A percentile compares a stretch with the other conserved stretches of the same genome.
These are phyloP conservation scores for Karalla daura DNA, from an alignment of 2,797 vertebrate genomes.

Conservation along the genomic window DNA sequence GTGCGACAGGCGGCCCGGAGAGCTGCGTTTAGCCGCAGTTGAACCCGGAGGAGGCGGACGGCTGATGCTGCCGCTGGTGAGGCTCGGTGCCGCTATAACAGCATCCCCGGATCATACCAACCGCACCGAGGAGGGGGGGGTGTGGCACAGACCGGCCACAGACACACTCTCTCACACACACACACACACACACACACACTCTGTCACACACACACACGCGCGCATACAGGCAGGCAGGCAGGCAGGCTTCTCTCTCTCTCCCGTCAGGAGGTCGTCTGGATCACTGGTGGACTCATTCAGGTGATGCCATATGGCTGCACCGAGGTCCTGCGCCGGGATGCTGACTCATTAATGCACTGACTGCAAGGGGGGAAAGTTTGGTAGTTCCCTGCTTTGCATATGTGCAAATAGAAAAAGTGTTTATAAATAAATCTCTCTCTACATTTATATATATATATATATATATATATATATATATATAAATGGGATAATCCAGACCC, in stretches of 20 bases:
- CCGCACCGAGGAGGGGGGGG: constrained; percentile 79
- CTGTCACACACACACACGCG: constrained; percentile 53
- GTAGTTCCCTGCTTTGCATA: neutral
- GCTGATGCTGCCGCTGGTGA: constrained; percentile 72
- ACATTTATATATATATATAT: neutral
- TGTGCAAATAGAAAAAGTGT: neutral
- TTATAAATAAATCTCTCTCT: neutral
- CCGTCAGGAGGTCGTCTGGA: constrained; percentile 71
- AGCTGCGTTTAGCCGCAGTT: constrained; percentile 80
- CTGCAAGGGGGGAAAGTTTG: constrained; percentile 12
- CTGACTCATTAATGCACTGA: constrained; percentile 60
- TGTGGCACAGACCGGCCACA: constrained; percentile 75
- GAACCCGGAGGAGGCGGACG: constrained; percentile 70
- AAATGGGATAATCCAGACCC: neutral
- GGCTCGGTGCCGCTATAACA: constrained; percentile 82
- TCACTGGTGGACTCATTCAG: constrained; percentile 51
- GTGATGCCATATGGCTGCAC: constrained; percentile 68
- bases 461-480: too few species aligned
- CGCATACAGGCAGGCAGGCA: too few species aligned
- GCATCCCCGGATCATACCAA: constrained; percentile 84
- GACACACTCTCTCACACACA: constrained; percentile 39
- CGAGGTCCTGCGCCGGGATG: constrained; percentile 50
- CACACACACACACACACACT: too few species aligned
- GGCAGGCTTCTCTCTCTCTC: too few species aligned
- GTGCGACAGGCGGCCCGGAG: constrained; percentile 68